Evolutionary conservation across 1,140 invertebrate genomes (phyloP).

Genomic region (Armadillidium nasatum): DNA sequence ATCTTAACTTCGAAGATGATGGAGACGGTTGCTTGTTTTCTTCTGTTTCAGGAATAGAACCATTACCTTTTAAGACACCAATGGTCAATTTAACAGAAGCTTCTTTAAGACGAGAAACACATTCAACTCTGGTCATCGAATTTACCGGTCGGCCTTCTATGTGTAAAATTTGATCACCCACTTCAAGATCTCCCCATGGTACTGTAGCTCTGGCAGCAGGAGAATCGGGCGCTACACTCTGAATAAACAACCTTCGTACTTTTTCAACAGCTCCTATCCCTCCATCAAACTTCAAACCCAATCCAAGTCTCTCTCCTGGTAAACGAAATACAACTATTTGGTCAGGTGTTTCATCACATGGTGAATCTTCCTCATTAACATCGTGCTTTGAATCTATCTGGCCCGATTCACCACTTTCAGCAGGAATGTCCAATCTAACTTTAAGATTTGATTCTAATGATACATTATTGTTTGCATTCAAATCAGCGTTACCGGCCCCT

Average conservation of each 20-base stretch:
- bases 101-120: slow-evolving; percentile 74
- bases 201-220: slow-evolving; percentile 72
- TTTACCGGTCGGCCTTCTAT: slow-evolving; percentile 73
- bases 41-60: slow-evolving; percentile 32
- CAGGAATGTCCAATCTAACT: slow-evolving; percentile 17
- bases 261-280: slow-evolving; percentile 63
- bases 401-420: background rate
- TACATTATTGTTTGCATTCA: slow-evolving; percentile 23
- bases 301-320: slow-evolving; percentile 80
- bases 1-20: background rate
- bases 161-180: slow-evolving; percentile 81
- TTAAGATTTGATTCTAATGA: slow-evolving; percentile 27
- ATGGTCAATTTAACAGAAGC: slow-evolving; percentile 37
- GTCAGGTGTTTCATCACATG: slow-evolving; percentile 30
- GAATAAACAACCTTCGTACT: slow-evolving; percentile 71
- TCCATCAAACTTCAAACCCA: slow-evolving; percentile 86
- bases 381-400: slow-evolving; percentile 4
- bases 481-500: slow-evolving; percentile 15
- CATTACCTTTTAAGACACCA: slow-evolving; percentile 36
- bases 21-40: slow-evolving; percentile 22
- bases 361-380: background rate
- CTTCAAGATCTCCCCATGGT: slow-evolving; percentile 70
- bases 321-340: slow-evolving; percentile 70
- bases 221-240: slow-evolving; percentile 80
- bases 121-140: slow-evolving; percentile 77